A percentile compares a stretch with the other conserved stretches of the same genome.
These are phyloP conservation scores for Gobio occitaniae DNA, from an alignment of 2,797 vertebrate genomes.

Conservation along the genomic window DNA sequence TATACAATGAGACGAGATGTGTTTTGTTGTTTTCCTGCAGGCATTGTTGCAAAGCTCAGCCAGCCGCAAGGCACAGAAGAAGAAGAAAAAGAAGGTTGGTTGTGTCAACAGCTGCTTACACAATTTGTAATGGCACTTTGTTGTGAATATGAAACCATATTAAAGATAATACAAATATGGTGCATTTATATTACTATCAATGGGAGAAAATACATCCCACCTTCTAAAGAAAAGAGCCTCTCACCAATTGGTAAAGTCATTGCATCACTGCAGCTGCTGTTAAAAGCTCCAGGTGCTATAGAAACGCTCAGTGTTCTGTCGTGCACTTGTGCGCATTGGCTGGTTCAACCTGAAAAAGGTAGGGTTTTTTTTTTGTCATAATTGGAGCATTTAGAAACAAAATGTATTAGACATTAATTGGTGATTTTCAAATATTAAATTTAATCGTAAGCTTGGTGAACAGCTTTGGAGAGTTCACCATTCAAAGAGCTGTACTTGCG, in stretches of 20 bases:
- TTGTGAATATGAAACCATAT: neutral
- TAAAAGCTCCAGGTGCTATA: neutral
- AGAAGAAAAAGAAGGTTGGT: slow-evolving; percentile 99
- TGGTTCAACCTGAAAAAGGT: too few relatives aligned
- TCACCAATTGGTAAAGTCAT: neutral
- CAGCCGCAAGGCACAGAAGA: slow-evolving; percentile 97
- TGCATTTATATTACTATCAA: neutral
- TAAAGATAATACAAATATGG: neutral
- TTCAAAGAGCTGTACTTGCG: neutral
- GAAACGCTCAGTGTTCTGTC: neutral
- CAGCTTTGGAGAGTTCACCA: neutral
- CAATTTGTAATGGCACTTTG: neutral
- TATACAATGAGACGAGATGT: neutral
- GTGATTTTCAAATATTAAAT: neutral
- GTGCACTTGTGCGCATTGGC: too few relatives aligned
- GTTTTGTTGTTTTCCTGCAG: slow-evolving; percentile 65
- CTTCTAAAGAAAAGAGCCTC: neutral
- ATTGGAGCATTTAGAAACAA: neutral
- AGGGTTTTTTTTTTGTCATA: too few relatives aligned
- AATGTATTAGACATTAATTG: neutral
- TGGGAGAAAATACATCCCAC: neutral
- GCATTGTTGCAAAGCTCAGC: slow-evolving; percentile 95
- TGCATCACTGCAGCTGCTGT: neutral
- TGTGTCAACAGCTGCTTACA: neutral
- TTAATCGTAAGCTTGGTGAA: neutral